phyloP scores from a whole-genome alignment of 2,113 vertebrate genomes.

The Callaeas wilsoni region DNA sequence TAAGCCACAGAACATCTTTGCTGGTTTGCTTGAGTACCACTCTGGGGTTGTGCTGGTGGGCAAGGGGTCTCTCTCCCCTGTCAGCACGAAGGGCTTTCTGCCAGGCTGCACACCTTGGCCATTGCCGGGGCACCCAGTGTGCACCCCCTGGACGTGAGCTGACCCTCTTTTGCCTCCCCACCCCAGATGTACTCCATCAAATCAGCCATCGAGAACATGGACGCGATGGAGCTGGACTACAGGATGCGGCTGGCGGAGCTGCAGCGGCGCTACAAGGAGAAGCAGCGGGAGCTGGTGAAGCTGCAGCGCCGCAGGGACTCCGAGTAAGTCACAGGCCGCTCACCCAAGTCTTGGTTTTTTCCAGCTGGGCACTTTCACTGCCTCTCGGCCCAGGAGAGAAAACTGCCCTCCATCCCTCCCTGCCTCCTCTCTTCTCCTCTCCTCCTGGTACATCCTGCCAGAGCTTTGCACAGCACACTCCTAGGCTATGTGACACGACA shows the following conservation, averaged over 20 bases:
- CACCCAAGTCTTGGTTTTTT: not conserved
- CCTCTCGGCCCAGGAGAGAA: not conserved
- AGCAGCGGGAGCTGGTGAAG: slow-evolving; percentile 90
- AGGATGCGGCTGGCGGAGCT: slow-evolving; percentile 90
- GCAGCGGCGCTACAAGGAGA: slow-evolving; percentile 92
- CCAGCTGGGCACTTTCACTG: not conserved
- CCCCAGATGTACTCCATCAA: slow-evolving; percentile 89
- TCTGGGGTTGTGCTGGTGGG: not conserved
- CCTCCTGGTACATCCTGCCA: not conserved
- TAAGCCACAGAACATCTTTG: not conserved
- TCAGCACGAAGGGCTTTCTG: not conserved
- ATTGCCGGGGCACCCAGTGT: not conserved
- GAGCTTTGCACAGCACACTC: slow-evolving; percentile 44
- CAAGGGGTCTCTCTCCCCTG: not conserved
- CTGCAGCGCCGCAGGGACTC: slow-evolving; percentile 89
- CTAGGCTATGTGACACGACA: slow-evolving; percentile 27
- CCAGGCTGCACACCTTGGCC: not conserved
- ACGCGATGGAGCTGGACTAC: slow-evolving; percentile 88
- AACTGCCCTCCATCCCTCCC: not conserved
- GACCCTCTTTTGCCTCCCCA: not conserved
- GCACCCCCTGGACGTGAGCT: not conserved
- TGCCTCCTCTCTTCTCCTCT: not conserved
- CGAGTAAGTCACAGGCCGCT: slow-evolving; percentile 78
- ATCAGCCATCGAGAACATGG: slow-evolving; percentile 87
- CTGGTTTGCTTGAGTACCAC: not conserved